Evolutionary conservation across 2,888 invertebrate species (phyloP), one percentile per base, ranked within the genome.

Genomic region (Lissocephala sabroskyi): DNA sequence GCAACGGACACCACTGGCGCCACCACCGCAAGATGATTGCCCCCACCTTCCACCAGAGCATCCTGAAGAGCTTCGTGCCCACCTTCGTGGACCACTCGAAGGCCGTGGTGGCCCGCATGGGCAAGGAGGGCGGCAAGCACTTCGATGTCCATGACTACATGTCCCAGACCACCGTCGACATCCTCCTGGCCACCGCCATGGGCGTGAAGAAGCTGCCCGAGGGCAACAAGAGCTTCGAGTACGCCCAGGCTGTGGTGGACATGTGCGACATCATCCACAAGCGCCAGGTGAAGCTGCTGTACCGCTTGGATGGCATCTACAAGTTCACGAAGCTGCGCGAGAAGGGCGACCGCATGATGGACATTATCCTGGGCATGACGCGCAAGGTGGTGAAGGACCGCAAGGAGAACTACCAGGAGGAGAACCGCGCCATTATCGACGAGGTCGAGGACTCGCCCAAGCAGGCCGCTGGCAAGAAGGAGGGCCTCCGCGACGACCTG

Each of bases 171-270:
- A 93, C 93, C 2, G 92, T 93, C 0, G 92, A 93, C 71, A 93
- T 93, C 59, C 86, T 93, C 33, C 83, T 91, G 19, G 92, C 93
- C 86, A 94, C 94, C 10, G 94, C 92, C 0, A 94, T 94, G 94
- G 94, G 94, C 17, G 91, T 91, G 47, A 92, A 90, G 78, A 88
- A 89, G 90, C 90, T 30, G 90, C 92, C 82, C 88, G 91, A 79
- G 87, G 88, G 81, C 87, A 88, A 74, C 85, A 88, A 70, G 60
- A 92, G 93, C 43, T 91, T 89, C 75, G 92, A 93, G 71, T 94
- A 94, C 71, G 93, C 93, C 3, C 90, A 92, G 89, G 93, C 93
- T 54, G 93, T 93, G 0, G 92, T 93, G 89, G 93, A 93, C 66
- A 92, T 94, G 92, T 93, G 92, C 75, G 92, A 92, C 63, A 93